A percentile compares a stretch with the other conserved stretches of the same genome.
Evolutionary conservation across 2,888 invertebrate species (phyloP).

Genomic region (Autographa gamma): DNA sequence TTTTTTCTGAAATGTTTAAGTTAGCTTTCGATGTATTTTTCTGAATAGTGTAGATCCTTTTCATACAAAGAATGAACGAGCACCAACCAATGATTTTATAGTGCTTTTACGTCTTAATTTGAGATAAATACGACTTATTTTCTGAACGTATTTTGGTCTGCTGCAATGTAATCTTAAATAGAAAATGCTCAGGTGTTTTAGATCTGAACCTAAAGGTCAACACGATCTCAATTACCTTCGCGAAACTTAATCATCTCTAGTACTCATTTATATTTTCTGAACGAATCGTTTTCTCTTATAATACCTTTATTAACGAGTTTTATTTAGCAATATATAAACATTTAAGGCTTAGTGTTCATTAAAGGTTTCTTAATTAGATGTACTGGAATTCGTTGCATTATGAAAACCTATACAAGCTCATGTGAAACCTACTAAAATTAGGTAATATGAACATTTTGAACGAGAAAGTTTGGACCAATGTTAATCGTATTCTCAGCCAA

Average conservation of each 20-base stretch:
- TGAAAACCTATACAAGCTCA: too few relatives aligned
- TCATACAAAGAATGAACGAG: neutral
- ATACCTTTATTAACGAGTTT: neutral
- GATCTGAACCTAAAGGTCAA: neutral
- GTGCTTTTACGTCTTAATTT: neutral
- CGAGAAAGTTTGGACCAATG: conserved; percentile 1
- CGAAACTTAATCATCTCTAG: conserved; percentile 6
- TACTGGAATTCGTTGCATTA: neutral
- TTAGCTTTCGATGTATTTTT: neutral
- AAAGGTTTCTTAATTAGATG: neutral
- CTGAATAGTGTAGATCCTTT: too few relatives aligned
- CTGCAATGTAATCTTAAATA: neutral
- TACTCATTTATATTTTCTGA: conserved; percentile 6
- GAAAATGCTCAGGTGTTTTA: neutral
- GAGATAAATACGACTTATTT: neutral
- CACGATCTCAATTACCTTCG: conserved; percentile 7
- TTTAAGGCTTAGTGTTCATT: conserved; percentile 3
- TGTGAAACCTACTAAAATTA: neutral
- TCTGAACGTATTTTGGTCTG: neutral
- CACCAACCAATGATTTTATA: neutral
- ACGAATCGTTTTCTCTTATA: neutral
- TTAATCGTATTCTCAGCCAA: neutral
- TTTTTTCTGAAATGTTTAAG: neutral
- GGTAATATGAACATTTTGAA: neutral
- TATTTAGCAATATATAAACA: neutral